These are phyloP conservation scores for Pangasianodon hypophthalmus DNA, from an alignment of 2,113 vertebrate species.

Conservation along the genomic window DNA sequence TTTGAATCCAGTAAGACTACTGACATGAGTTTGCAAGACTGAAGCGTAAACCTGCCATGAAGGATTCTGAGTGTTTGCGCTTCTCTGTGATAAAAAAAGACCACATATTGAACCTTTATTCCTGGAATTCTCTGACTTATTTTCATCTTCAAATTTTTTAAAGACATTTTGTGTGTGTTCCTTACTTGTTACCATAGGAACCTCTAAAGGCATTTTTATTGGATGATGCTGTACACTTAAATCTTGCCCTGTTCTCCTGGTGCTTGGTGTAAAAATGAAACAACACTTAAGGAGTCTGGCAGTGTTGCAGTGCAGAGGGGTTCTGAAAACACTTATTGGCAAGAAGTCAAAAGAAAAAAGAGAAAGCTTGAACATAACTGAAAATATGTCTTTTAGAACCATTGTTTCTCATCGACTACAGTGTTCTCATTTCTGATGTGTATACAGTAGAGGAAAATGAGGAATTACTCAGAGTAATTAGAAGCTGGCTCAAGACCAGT, in stretches of 20 bases:
- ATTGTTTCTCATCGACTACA: conserved; percentile 52
- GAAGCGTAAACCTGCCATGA: conserved; percentile 17
- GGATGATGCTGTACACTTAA: conserved; percentile 18
- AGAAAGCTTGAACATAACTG: neutral
- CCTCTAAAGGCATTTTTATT: conserved; percentile 25
- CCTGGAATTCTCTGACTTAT: conserved; percentile 2
- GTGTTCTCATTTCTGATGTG: conserved; percentile 69
- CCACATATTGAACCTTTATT: conserved; percentile 16
- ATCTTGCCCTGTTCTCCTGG: conserved; percentile 19
- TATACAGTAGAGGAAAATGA: conserved; percentile 63
- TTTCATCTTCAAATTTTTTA: conserved; percentile 1
- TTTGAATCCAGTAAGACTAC: neutral
- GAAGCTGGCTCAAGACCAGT: conserved; percentile 52
- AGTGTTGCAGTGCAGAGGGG: neutral
- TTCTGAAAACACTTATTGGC: neutral
- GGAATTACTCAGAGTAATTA: conserved; percentile 65
- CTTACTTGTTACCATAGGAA: conserved; percentile 51
- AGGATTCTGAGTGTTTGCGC: neutral
- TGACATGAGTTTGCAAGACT: neutral
- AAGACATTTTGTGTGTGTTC: conserved; percentile 16
- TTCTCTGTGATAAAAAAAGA: conserved; percentile 30
- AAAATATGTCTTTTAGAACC: conserved; percentile 50
- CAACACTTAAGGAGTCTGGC: conserved; percentile 14
- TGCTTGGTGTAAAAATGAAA: conserved; percentile 11
- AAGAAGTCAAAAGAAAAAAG: neutral